Percentiles rank a stretch among this genome's conserved stretches.
These are phyloP conservation scores for Calonectris borealis DNA, from an alignment of 2,113 vertebrate species.

Conservation along the genomic window DNA sequence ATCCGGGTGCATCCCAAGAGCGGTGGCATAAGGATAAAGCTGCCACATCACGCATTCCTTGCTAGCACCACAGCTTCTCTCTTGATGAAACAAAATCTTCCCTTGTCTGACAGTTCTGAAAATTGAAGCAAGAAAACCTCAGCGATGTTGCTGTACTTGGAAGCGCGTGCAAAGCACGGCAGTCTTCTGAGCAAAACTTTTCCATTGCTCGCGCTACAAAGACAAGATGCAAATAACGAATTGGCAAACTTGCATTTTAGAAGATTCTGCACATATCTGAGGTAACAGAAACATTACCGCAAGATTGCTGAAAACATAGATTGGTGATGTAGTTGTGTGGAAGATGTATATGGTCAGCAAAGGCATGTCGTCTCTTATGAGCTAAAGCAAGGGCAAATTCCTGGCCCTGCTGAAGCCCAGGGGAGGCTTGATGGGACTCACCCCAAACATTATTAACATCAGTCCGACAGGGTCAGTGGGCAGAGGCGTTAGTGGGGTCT, in stretches of 20 bases:
- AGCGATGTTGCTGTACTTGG: background rate
- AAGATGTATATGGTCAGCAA: background rate
- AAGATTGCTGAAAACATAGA: background rate
- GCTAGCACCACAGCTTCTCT: constrained; percentile 15
- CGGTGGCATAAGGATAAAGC: background rate
- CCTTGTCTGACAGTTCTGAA: background rate
- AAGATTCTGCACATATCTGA: constrained; percentile 11
- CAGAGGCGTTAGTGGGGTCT: background rate
- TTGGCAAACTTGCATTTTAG: background rate
- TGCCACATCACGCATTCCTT: constrained; percentile 29
- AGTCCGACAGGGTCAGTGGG: background rate
- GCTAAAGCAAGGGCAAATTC: background rate
- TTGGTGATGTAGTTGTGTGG: background rate
- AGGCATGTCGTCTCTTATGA: background rate
- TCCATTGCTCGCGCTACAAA: background rate
- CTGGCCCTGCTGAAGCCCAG: background rate
- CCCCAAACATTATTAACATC: rapidly evolving
- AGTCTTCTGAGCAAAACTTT: constrained; percentile 5
- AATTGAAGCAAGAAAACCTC: constrained; percentile 21
- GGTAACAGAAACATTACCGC: background rate
- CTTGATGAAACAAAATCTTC: constrained; percentile 12
- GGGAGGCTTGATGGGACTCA: background rate
- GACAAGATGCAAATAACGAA: background rate
- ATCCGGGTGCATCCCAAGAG: background rate
- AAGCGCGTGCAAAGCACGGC: background rate